A percentile compares a stretch with the other conserved stretches of the same genome.
These are phyloP conservation scores for Clusia tigrina DNA, from an alignment of 2,888 invertebrate genomes.

Conservation along the genomic window DNA sequence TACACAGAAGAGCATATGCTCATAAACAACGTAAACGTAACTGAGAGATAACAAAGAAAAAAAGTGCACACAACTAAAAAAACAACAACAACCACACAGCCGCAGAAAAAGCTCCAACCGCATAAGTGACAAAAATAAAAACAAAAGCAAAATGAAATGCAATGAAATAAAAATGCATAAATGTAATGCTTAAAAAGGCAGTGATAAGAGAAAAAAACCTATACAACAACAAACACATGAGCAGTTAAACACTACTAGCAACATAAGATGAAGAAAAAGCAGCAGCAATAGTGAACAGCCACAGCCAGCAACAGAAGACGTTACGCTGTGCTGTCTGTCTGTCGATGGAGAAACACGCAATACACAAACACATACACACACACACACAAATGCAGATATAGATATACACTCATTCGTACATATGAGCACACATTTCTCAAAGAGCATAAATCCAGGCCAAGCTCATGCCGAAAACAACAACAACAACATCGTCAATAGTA, in stretches of 20 bases:
- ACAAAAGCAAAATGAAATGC: background rate
- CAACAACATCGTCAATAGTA: no score
- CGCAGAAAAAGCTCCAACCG: background rate
- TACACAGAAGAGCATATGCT: background rate
- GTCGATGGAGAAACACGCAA: slow-evolving; percentile 2
- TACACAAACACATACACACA: slow-evolving; percentile 24
- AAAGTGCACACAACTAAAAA: slow-evolving; percentile 8
- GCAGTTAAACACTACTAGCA: no score
- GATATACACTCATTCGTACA: no score
- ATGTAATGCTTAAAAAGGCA: background rate
- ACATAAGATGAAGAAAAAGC: slow-evolving; percentile 13
- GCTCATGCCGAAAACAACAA: slow-evolving; percentile 50
- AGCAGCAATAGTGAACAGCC: background rate
- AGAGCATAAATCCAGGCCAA: slow-evolving; percentile 57
- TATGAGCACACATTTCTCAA: background rate
- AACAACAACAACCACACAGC: slow-evolving; percentile 12
- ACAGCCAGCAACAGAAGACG: slow-evolving; percentile 8
- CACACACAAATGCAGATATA: no score
- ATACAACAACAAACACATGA: no score
- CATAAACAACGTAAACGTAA: background rate
- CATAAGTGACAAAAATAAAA: slow-evolving; percentile 8
- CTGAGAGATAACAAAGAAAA: slow-evolving; percentile 7
- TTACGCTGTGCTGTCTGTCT: slow-evolving; percentile 12
- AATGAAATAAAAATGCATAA: slow-evolving; percentile 8
- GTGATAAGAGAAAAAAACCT: no score